Evolutionary conservation across 2,113 vertebrate species (phyloP).

Genomic region (Aspiorhynchus laticeps): DNA sequence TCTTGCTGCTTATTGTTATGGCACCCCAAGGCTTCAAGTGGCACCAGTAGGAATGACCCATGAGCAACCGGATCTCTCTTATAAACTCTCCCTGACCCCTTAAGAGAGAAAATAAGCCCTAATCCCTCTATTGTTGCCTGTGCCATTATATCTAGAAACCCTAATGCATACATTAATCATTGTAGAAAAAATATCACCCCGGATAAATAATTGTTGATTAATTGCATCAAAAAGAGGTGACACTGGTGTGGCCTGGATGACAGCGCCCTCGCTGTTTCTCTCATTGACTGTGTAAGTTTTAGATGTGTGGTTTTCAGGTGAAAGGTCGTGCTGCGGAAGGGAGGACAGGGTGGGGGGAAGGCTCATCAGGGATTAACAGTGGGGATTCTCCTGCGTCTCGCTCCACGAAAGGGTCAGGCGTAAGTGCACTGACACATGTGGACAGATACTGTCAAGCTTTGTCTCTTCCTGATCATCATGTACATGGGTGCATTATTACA

Average conservation of each 20-base stretch:
- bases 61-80: constrained; percentile 40
- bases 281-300: constrained; percentile 5
- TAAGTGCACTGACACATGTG: constrained; percentile 49
- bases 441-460: constrained; percentile 22
- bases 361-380: constrained; percentile 56
- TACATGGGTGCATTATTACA: background rate
- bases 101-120: constrained; percentile 36
- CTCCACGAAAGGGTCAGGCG: constrained; percentile 48
- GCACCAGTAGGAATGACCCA: constrained; percentile 32
- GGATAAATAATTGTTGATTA: background rate
- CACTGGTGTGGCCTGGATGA: background rate
- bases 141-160: background rate
- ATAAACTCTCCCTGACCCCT: constrained; percentile 51
- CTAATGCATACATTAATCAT: background rate
- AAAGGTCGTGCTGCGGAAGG: constrained; percentile 48
- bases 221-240: constrained; percentile 13
- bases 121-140: constrained; percentile 39
- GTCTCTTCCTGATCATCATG: background rate
- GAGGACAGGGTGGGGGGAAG: constrained; percentile 9
- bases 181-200: background rate
- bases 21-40: constrained; percentile 24
- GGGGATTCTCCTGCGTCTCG: constrained; percentile 57
- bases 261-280: background rate
- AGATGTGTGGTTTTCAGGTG: constrained; percentile 59
- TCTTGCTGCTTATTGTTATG: background rate